Conservation (phyloP, 2,888 invertebrate genomes). For the Aspidapion aeneum region DNA sequence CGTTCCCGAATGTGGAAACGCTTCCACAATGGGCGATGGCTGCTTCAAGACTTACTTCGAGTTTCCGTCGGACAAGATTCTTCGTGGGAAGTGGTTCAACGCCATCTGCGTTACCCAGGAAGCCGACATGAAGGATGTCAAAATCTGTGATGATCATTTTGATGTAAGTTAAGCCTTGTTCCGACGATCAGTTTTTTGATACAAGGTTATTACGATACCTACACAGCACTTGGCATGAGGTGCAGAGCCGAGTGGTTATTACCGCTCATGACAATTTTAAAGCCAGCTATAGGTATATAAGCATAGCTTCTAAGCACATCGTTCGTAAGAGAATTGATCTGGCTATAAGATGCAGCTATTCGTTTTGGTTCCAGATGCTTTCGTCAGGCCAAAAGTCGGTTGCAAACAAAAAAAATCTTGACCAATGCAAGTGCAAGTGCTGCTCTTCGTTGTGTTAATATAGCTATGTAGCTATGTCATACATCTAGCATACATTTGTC, state of each 20-base stretch:
- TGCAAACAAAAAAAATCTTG: no score
- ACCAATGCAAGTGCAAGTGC: no score
- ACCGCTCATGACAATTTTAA: background rate
- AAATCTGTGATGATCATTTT: constrained; percentile 23
- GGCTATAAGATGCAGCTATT: no score
- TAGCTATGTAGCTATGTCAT: no score
- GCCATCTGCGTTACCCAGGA: constrained; percentile 4
- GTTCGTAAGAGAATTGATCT: no score
- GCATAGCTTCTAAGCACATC: no score
- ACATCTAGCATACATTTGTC: no score
- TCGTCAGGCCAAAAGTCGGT: no score
- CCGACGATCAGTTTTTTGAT: no score
- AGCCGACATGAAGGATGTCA: constrained; percentile 18
- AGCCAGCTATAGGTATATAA: background rate
- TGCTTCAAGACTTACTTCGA: constrained; percentile 19
- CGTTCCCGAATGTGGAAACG: constrained; percentile 22
- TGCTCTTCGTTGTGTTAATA: no score
- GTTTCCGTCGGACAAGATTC: constrained; percentile 18
- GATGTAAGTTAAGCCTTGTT: no score
- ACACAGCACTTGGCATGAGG: background rate
- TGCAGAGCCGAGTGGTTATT: background rate
- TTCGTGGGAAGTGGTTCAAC: constrained; percentile 15
- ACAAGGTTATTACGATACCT: background rate
- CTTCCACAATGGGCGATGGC: constrained; percentile 20
- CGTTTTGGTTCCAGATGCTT: no score